Evolutionary conservation across 1,140 invertebrate species (phyloP).

Genomic region (Epicauta chinensis): DNA sequence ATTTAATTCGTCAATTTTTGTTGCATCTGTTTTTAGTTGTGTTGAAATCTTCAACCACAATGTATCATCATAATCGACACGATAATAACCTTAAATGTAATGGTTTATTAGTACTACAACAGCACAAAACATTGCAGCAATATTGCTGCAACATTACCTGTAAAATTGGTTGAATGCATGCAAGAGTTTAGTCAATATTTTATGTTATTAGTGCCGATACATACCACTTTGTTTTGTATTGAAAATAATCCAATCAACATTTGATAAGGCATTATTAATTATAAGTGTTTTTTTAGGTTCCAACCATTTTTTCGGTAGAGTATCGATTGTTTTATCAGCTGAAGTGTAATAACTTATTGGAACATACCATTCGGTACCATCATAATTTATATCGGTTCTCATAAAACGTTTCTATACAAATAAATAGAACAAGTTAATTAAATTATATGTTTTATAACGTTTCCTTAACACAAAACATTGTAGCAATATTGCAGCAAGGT

Average conservation of each 20-base stretch:
- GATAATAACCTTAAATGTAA: constrained; percentile 58
- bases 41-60: constrained; percentile 56
- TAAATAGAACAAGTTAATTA: constrained; percentile 28
- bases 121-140: neutral
- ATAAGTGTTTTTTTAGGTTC: constrained; percentile 18
- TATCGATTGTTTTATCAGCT: constrained; percentile 44
- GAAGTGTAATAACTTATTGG: constrained; percentile 54
- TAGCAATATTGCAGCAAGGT: too few relatives aligned
- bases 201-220: constrained; percentile 2
- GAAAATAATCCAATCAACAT: constrained; percentile 60
- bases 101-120: neutral
- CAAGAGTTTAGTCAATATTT: too few relatives aligned
- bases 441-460: neutral
- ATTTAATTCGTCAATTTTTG: constrained; percentile 53
- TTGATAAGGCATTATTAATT: constrained; percentile 41
- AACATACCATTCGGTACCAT: constrained; percentile 47
- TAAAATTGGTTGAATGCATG: too few relatives aligned
- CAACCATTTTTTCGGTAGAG: constrained; percentile 46
- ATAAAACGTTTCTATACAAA: constrained; percentile 25
- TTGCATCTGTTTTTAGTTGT: constrained; percentile 41
- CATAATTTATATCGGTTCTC: neutral
- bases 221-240: constrained; percentile 62
- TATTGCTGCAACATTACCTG: too few relatives aligned
- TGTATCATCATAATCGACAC: constrained; percentile 67
- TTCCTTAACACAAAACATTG: neutral